phyloP scores from a whole-genome alignment of 2,888 invertebrate species.

The Acleris holmiana region DNA sequence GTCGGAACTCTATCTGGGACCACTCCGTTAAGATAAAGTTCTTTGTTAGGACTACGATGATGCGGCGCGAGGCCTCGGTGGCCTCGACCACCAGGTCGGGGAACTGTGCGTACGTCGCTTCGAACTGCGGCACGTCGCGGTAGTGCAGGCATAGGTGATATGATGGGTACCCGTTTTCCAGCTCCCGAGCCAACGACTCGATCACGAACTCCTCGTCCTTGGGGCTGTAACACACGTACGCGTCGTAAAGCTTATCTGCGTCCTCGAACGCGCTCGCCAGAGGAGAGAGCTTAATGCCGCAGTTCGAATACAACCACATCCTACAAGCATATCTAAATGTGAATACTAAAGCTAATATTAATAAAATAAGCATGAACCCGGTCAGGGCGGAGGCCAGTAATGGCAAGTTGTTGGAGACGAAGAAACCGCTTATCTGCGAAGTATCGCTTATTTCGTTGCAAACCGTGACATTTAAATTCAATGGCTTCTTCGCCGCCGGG shows the following conservation, averaged over 20 bases:
- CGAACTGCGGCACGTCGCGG: constrained; percentile 90
- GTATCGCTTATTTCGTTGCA: constrained; percentile 93
- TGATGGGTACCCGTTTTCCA: constrained; percentile 91
- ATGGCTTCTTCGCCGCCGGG: constrained; percentile 88
- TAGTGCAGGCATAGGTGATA: constrained; percentile 95
- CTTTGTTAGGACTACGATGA: constrained; percentile 93
- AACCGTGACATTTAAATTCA: constrained; percentile 93
- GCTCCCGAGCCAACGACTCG: constrained; percentile 92
- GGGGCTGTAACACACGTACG: constrained; percentile 96
- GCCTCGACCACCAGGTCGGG: constrained; percentile 93
- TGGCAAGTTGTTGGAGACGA: constrained; percentile 92
- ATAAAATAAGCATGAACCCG: constrained; percentile 90
- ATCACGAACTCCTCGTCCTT: constrained; percentile 96
- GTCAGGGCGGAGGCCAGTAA: constrained; percentile 91
- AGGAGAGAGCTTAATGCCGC: constrained; percentile 92
- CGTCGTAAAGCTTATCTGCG: constrained; percentile 95
- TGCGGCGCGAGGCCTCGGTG: constrained; percentile 93
- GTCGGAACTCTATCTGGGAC: constrained; percentile 95
- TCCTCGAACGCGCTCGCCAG: constrained; percentile 89
- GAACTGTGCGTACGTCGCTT: constrained; percentile 88
- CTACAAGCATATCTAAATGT: constrained; percentile 94
- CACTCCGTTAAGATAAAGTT: constrained; percentile 96
- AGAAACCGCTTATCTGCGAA: constrained; percentile 91
- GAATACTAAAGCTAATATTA: constrained; percentile 91
- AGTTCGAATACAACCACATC: constrained; percentile 94